Base-by-base conservation (phyloP, 2,888 invertebrate genomes). In the Ganaspis brasiliensis region DNA sequence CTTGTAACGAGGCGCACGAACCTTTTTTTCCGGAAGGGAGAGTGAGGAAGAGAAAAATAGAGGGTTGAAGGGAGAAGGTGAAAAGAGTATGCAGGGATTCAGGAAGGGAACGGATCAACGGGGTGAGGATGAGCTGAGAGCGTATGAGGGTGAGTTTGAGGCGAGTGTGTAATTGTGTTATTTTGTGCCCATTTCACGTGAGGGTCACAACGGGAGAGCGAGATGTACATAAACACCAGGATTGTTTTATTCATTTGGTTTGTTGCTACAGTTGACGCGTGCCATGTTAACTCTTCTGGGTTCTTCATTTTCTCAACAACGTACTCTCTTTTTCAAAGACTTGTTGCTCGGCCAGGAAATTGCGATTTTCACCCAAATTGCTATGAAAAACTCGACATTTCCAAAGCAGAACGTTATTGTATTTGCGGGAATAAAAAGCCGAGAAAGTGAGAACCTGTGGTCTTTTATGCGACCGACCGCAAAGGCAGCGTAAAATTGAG, bases 81-180 rank as follows among this genome's bases (percentile, higher is more conserved):
- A 85, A 81, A 82, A 85, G 82, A 82, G 82, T 83, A 81, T 81
- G 79, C 83, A 82, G 75, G 78, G 81, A 77, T 78, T 80, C 82
- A 77, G 74, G 75, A 82, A 84, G 84, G 87, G 85, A 77, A 85
- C 82, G 82, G 83, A 87, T 82, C 81, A 81, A 74, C 84, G 82
- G 86, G 87, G 84, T 84, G 86, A 85, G 85, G 79, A 80, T 74
- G 81, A 82, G 84, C n/a, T n/a, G 72, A 79, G 74, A 71, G 61
- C 79, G 78, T 59, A 72, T 81, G 81, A 83, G 83, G 84, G 86
- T 84, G 85, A 88, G 87, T 81, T 84, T 78, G 86, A 85, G 86
- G 85, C 85, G 88, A 89, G 90, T 89, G 88, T 90, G 89, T 91
- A 91, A 91, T 91, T 90, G 89, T 88, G 90, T 91, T 91, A 91